A percentile compares a stretch with the other conserved stretches of the same genome.
Conservation (phyloP, 2,888 invertebrate genomes). For the Drosophila fungiperda region DNA sequence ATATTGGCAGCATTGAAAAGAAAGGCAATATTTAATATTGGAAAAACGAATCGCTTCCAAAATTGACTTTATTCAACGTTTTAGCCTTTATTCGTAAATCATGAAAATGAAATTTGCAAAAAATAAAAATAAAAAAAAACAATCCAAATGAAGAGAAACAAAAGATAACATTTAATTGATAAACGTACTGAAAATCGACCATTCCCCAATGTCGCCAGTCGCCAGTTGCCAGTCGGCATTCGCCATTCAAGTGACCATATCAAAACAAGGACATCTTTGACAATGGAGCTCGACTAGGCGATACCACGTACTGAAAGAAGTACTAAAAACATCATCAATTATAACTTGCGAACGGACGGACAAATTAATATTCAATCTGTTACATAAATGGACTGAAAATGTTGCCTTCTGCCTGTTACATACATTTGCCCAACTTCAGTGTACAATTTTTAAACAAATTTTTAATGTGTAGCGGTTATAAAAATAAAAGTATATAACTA, state of each 20-base stretch:
- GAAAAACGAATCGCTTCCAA: constrained; percentile 4
- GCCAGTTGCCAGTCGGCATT: background rate
- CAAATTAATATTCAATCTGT: background rate
- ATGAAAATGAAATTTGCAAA: background rate
- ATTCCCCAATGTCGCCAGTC: background rate
- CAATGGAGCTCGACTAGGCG: background rate
- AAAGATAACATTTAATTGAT: constrained; percentile 11
- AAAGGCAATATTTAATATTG: constrained; percentile 5
- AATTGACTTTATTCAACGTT: background rate
- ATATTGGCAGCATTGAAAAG: constrained; percentile 7
- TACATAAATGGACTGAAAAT: background rate
- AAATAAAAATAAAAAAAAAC: constrained; percentile 2
- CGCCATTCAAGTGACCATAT: background rate
- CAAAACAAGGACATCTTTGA: background rate
- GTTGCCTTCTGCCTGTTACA: background rate
- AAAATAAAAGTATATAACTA: constrained; percentile 16
- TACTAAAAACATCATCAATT: background rate
- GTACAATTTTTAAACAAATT: background rate
- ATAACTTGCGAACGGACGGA: background rate
- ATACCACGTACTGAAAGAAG: background rate
- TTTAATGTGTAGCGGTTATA: constrained; percentile 1
- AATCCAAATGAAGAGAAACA: background rate
- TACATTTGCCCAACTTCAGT: background rate
- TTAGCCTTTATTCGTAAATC: constrained; percentile 17
- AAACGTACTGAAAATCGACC: constrained; percentile 5